Conservation (phyloP, 1,140 invertebrate species). For the Drosophila equinoxialis region DNA sequence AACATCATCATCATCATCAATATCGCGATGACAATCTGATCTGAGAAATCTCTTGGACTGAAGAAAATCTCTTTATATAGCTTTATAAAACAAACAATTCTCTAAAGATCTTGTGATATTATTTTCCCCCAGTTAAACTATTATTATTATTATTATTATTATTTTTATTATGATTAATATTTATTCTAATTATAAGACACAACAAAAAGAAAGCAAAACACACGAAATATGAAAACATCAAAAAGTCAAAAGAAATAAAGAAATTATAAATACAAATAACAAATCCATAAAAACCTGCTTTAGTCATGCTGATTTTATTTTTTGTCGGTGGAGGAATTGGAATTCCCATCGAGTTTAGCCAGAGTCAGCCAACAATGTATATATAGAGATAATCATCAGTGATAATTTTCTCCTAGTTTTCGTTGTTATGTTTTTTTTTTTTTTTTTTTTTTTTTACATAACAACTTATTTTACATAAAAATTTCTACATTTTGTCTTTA, state of each 20-base stretch:
- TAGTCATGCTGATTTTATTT: conserved; percentile 74
- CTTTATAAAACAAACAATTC: conserved; percentile 58
- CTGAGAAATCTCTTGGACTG: conserved; percentile 55
- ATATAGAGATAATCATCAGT: conserved; percentile 46
- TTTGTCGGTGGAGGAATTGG: conserved; percentile 45
- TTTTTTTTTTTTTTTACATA: conserved; percentile 52
- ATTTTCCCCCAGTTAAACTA: conserved; percentile 42
- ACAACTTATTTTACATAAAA: conserved; percentile 60
- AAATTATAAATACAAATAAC: conserved; percentile 55
- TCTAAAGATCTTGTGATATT: conserved; percentile 69
- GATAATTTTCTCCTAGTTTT: conserved; percentile 55
- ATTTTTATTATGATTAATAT: conserved; percentile 50
- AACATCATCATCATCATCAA: conserved; percentile 29
- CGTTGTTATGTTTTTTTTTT: conserved; percentile 23
- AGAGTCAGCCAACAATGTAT: not conserved
- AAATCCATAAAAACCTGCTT: conserved; percentile 53
- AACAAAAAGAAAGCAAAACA: conserved; percentile 32
- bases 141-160: conserved; percentile 40
- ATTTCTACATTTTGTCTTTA: conserved; percentile 53
- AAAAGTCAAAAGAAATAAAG: conserved; percentile 49
- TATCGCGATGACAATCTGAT: conserved; percentile 71
- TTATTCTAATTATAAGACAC: conserved; percentile 70
- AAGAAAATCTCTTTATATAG: conserved; percentile 53
- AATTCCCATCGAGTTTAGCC: conserved; percentile 63
- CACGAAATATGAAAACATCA: conserved; percentile 60